Conservation (phyloP, 1,140 invertebrate genomes). For the Helicoverpa zea region DNA sequence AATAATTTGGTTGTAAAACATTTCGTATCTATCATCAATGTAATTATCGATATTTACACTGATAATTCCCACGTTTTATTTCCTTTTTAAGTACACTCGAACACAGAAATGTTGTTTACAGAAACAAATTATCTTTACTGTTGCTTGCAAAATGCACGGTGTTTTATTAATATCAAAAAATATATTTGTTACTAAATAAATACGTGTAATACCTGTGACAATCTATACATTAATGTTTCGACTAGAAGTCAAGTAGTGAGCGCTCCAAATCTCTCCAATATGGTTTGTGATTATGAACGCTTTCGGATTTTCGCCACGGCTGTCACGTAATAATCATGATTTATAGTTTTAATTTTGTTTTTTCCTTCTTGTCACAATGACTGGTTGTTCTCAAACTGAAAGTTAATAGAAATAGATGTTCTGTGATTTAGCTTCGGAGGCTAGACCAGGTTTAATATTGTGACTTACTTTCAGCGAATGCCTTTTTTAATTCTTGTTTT, state of each 20-base stretch:
- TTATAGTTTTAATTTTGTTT: constrained; percentile 39
- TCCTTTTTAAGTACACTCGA: not conserved
- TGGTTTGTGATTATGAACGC: constrained; percentile 38
- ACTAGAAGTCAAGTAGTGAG: not conserved
- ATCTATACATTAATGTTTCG: not conserved
- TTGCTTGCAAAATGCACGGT: not conserved
- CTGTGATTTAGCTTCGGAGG: not conserved
- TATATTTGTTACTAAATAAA: too few species aligned
- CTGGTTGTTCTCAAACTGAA: not conserved
- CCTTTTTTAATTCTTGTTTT: too few species aligned
- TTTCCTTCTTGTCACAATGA: constrained; percentile 17
- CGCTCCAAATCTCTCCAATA: constrained; percentile 31
- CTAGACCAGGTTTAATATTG: not conserved
- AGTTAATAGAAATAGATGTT: not conserved
- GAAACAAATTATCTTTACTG: not conserved
- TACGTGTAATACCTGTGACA: not conserved
- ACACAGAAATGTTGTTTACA: not conserved
- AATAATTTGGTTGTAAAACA: too few species aligned
- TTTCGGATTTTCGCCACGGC: constrained; percentile 32
- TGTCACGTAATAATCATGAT: constrained; percentile 40
- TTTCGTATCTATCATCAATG: too few species aligned
- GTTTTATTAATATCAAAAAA: too few species aligned
- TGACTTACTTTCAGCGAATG: not conserved
- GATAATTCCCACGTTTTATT: not conserved
- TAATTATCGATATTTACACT: not conserved